Base-by-base conservation (phyloP, 2,113 vertebrate species). In the Gallinago undulata region DNA sequence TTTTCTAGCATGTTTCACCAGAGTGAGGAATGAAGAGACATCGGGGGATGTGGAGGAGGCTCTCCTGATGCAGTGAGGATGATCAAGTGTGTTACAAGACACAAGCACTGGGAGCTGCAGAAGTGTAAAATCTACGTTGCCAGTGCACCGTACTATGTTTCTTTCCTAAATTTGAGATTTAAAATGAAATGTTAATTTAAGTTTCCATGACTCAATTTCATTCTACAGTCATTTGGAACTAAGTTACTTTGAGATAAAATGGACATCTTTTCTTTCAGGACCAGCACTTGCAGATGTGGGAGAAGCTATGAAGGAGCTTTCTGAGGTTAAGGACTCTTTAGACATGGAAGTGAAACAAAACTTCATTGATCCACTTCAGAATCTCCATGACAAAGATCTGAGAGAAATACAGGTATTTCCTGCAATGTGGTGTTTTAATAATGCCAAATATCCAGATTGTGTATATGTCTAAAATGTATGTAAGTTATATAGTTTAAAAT, bases 331-430 rank as follows among this genome's bases (percentile, higher is more conserved):
- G 92, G 99, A 99, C 62, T 99, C 99, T 66, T 97, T 99, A 94
- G 99, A 99, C 89, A 99, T 99, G 97, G 99, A 99, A 95, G 99
- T 99, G 89, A 99, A 99, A 93, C 99, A 99, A 97, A 99, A 99
- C 97, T 99, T 99, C 94, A 99, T 99, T 41, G 99, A 99, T 89
- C 99, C 99, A 5, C 97, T 99, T 96, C 99, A 99, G 97, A 99
- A 99, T 96, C 98, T 99, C 63, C 98, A 99, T 47, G 99, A 99
- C 97, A 99, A 99, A 98, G 99, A 99, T 85, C 98, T 99, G 62
- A 99, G 98, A 97, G 99, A 99, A 98, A 99, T 99, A 91, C 99
- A 99, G 98, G 99, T 99, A 97, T 89, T 82, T 2, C 2, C 41
- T 9, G 24, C 35, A 78, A 19, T 37, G 37, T 23, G 15, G 19